A percentile compares a stretch with the other conserved stretches of the same genome.
These are phyloP conservation scores for Sebastes nivosus DNA, from an alignment of 2,797 vertebrate species.

Conservation along the genomic window DNA sequence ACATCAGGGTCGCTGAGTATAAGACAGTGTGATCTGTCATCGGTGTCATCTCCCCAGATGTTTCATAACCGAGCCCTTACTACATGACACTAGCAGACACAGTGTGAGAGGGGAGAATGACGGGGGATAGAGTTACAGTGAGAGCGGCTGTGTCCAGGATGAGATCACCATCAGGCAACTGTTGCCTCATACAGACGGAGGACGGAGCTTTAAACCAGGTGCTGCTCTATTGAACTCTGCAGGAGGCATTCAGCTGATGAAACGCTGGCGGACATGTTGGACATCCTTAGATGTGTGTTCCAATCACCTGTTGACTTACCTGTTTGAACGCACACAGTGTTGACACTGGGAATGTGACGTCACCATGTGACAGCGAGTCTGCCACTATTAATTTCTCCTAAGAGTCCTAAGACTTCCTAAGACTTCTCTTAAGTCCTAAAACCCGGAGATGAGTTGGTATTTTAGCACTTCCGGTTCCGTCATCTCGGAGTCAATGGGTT, in stretches of 20 bases:
- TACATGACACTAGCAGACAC: conserved; percentile 4
- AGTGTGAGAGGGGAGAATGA: conserved; percentile 4
- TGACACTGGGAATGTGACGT: too few species aligned
- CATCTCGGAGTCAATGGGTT: accelerated
- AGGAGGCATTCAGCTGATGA: conserved; percentile 17
- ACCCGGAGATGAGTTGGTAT: too few species aligned
- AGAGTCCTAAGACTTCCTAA: too few species aligned
- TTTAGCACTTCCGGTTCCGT: too few species aligned
- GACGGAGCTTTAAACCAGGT: conserved; percentile 35
- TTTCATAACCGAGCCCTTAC: conserved; percentile 22
- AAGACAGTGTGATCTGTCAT: not conserved
- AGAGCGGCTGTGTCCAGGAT: conserved; percentile 1
- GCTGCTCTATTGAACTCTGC: conserved; percentile 29
- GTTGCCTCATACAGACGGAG: conserved; percentile 59
- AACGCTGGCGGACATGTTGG: not conserved
- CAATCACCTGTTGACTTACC: not conserved
- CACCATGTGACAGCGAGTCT: too few species aligned
- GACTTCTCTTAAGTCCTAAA: too few species aligned
- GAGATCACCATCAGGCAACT: conserved; percentile 53
- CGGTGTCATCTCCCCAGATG: not conserved
- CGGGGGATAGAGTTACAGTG: conserved; percentile 40
- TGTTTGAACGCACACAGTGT: not conserved
- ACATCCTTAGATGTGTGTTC: not conserved
- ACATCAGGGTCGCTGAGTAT: not conserved
- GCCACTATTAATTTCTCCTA: too few species aligned